These are phyloP conservation scores for Xylocampa areola DNA, from an alignment of 2,888 invertebrate species.

Conservation along the genomic window DNA sequence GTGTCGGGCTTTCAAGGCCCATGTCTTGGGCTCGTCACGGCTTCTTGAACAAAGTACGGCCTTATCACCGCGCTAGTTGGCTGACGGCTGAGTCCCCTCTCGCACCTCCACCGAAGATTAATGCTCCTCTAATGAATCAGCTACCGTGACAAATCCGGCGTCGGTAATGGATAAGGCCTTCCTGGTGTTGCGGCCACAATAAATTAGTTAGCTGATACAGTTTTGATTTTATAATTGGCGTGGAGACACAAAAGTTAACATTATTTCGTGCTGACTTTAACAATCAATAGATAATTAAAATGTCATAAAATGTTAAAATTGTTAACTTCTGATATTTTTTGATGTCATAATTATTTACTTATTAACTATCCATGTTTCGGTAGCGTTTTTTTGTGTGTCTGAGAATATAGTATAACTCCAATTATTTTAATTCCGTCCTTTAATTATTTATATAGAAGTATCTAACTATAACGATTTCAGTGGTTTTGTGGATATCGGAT, in stretches of 20 bases:
- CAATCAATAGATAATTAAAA: too few relatives aligned
- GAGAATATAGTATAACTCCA: too few relatives aligned
- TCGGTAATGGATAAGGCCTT: conserved; percentile 82
- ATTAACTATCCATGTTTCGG: too few relatives aligned
- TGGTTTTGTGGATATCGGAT: conserved; percentile 25
- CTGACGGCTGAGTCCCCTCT: conserved; percentile 60
- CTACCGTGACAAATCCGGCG: conserved; percentile 85
- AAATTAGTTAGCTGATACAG: conserved; percentile 74
- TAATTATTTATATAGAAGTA: neutral
- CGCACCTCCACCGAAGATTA: conserved; percentile 78
- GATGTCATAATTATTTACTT: too few relatives aligned
- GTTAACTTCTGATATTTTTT: too few relatives aligned
- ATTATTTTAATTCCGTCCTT: too few relatives aligned
- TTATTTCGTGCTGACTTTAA: too few relatives aligned
- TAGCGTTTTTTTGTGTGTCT: too few relatives aligned
- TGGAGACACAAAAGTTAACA: conserved; percentile 6
- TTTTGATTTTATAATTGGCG: conserved; percentile 65
- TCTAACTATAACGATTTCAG: conserved; percentile 29
- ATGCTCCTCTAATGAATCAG: conserved; percentile 85
- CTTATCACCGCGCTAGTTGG: conserved; percentile 79
- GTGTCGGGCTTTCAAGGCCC: conserved; percentile 76
- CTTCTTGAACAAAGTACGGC: conserved; percentile 81
- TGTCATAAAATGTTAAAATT: too few relatives aligned
- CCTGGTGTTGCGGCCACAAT: conserved; percentile 78
- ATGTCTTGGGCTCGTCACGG: conserved; percentile 78